phyloP scores from a whole-genome alignment of 2,113 vertebrate species.

The Mus pahari region DNA sequence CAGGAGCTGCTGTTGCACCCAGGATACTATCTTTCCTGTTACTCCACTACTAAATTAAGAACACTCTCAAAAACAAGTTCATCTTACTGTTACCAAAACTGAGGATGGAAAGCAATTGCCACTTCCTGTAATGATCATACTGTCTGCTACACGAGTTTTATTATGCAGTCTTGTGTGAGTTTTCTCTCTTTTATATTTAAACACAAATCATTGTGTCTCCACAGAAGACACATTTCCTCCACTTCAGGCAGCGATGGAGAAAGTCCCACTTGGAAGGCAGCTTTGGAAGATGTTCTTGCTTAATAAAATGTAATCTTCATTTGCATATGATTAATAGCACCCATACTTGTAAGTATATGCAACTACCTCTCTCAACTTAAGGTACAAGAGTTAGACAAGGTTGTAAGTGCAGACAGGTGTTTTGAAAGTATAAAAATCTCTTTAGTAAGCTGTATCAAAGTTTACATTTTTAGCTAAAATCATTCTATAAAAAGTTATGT shows the following conservation, averaged over 20 bases:
- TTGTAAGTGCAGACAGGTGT: background rate
- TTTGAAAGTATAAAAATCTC: conserved; percentile 36
- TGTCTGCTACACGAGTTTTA: conserved; percentile 23
- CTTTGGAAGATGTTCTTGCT: conserved; percentile 72
- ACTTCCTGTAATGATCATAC: conserved; percentile 29
- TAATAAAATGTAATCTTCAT: conserved; percentile 59
- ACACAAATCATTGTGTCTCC: conserved; percentile 71
- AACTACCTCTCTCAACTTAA: conserved; percentile 70
- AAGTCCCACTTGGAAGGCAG: conserved; percentile 63
- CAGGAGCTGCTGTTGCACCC: background rate
- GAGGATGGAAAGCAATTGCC: conserved; percentile 52
- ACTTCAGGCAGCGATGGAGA: conserved; percentile 70
- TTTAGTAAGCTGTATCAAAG: conserved; percentile 6
- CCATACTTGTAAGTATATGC: conserved; percentile 75
- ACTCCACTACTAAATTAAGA: conserved; percentile 66
- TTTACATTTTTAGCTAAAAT: conserved; percentile 52
- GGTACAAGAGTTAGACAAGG: conserved; percentile 25
- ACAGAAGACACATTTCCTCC: conserved; percentile 16
- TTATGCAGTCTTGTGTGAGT: background rate
- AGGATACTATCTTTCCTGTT: conserved; percentile 24
- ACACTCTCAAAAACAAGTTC: conserved; percentile 66
- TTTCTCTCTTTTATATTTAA: conserved; percentile 38
- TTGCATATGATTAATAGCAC: conserved; percentile 81
- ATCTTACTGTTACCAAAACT: conserved; percentile 20
- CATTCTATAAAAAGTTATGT: conserved; percentile 31